Conservation (phyloP, 2,797 vertebrate species). For the Propithecus deckenii region DNA sequence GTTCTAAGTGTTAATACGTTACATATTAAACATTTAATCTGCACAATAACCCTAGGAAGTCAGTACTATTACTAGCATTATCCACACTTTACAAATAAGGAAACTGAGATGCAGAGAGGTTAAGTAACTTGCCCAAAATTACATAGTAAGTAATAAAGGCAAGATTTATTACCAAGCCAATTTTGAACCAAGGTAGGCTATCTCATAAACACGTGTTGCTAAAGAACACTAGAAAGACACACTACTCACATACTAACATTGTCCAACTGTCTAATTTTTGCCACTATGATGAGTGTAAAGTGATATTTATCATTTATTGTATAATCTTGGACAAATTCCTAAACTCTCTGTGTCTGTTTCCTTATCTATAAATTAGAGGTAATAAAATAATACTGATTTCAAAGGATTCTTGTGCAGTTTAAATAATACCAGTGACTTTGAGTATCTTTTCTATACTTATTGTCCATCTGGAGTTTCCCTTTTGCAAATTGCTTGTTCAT, state of each 20-base stretch:
- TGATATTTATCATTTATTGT: background rate
- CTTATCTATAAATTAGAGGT: background rate
- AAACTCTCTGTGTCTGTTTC: background rate
- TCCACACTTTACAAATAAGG: background rate
- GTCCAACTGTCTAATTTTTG: background rate
- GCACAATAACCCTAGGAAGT: background rate
- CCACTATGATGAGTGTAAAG: background rate
- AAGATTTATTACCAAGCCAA: background rate
- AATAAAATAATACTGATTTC: slow-evolving; percentile 2
- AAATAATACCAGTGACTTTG: background rate
- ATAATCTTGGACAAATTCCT: background rate
- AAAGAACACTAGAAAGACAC: background rate
- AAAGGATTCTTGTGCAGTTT: background rate
- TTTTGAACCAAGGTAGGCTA: background rate
- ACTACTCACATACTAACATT: background rate
- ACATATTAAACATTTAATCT: slow-evolving; percentile 5
- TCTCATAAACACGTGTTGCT: background rate
- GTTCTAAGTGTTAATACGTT: background rate
- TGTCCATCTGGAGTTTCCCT: background rate
- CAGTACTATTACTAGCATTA: background rate
- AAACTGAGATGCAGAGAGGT: background rate
- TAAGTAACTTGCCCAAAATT: background rate
- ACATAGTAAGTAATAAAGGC: background rate
- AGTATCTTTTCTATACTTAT: background rate
- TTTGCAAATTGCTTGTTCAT: background rate